Percentiles rank a stretch among this genome's conserved stretches.
phyloP scores from a whole-genome alignment of 2,888 invertebrate genomes.

The Netelia virgata region DNA sequence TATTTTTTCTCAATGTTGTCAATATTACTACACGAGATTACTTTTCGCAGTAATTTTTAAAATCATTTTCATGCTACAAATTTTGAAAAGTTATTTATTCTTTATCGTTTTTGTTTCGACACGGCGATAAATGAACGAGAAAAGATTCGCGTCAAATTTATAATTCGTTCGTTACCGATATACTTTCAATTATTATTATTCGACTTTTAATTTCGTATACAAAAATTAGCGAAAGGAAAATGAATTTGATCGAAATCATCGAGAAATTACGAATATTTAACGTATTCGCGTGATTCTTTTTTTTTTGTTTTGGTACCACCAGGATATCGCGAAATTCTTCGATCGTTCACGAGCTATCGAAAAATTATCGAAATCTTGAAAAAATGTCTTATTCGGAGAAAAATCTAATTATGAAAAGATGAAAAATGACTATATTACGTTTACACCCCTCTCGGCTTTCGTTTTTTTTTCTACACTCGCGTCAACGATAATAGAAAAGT shows the following conservation, averaged over 20 bases:
- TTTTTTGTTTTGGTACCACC: too few species aligned
- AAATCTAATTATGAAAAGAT: constrained; percentile 9
- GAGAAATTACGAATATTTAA: not conserved
- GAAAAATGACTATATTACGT: constrained; percentile 27
- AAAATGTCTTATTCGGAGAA: too few species aligned
- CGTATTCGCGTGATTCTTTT: too few species aligned
- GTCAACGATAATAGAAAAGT: constrained; percentile 32
- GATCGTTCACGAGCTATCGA: too few species aligned
- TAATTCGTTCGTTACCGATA: constrained; percentile 5
- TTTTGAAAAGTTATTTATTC: constrained; percentile 1
- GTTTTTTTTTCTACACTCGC: not conserved
- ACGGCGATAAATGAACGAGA: not conserved
- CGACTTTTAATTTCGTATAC: not conserved
- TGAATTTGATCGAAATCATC: not conserved
- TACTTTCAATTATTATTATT: constrained; percentile 8
- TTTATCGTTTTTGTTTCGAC: not conserved
- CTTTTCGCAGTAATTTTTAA: too few species aligned
- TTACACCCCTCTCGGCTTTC: not conserved
- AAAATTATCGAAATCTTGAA: too few species aligned
- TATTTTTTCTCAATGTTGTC: not conserved
- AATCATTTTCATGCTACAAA: constrained; percentile 9
- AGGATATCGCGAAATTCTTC: too few species aligned
- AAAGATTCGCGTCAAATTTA: not conserved
- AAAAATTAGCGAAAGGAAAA: not conserved
- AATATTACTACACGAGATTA: too few species aligned